Evolutionary conservation across 1,140 invertebrate genomes (phyloP).

Genomic region (Proales similis): DNA sequence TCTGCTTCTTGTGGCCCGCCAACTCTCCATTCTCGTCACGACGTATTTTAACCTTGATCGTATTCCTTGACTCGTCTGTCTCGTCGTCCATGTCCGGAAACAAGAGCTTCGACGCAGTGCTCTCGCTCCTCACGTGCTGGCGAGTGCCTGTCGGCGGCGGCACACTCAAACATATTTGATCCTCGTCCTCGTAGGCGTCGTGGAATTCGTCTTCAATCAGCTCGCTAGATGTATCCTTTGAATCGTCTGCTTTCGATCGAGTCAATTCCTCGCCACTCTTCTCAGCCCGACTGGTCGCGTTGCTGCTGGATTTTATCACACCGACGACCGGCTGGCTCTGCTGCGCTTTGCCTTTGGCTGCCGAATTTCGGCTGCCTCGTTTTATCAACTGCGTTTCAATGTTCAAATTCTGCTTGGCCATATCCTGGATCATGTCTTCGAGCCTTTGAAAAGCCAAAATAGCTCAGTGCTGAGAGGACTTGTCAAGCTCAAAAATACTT

Average conservation of each 20-base stretch:
- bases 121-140: neutral
- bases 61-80: too few species aligned
- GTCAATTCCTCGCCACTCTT: too few species aligned
- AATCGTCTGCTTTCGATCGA: too few species aligned
- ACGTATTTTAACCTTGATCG: neutral
- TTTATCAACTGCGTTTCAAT: slow-evolving; percentile 61
- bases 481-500: neutral
- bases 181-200: slow-evolving; percentile 23
- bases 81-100: too few species aligned
- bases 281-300: too few species aligned
- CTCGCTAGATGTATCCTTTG: too few species aligned
- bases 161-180: neutral
- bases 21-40: neutral
- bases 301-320: too few species aligned
- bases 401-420: slow-evolving; percentile 88
- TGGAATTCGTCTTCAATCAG: slow-evolving; percentile 37
- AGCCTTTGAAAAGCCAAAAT: slow-evolving; percentile 50
- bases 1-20: neutral
- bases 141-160: neutral
- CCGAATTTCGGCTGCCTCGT: slow-evolving; percentile 5
- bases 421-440: slow-evolving; percentile 91
- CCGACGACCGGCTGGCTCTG: too few species aligned
- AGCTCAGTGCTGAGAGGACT: neutral
- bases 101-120: too few species aligned
- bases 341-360: too few species aligned